These are phyloP conservation scores for Caenorhabditis drosophilae DNA, from an alignment of 2,888 invertebrate genomes.

Conservation along the genomic window DNA sequence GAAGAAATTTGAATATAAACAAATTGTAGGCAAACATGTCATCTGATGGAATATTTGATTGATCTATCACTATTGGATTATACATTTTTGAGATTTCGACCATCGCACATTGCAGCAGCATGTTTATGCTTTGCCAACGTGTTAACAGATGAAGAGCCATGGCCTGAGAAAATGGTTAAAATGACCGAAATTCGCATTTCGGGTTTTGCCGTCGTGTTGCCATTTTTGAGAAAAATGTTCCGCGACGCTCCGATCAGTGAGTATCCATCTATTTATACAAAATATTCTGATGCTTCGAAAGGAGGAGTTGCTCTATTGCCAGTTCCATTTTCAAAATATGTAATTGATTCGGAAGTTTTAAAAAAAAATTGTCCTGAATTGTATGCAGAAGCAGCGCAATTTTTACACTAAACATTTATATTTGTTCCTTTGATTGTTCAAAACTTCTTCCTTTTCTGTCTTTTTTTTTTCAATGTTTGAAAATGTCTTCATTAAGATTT, in stretches of 20 bases:
- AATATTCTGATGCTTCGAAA: conserved; percentile 7
- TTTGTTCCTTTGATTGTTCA: no score
- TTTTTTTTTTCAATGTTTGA: no score
- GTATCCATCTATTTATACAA: conserved; percentile 14
- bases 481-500: no score
- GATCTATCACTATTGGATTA: conserved; percentile 70
- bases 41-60: conserved; percentile 69
- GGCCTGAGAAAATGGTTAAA: conserved; percentile 61
- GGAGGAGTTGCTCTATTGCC: conserved; percentile 10
- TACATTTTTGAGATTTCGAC: conserved; percentile 69
- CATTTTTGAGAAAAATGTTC: conserved; percentile 8
- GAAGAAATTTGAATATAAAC: not conserved
- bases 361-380: not conserved
- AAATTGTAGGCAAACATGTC: conserved; percentile 13
- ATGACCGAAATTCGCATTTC: conserved; percentile 12
- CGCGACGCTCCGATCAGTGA: not conserved
- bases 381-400: no score
- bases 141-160: conserved; percentile 66
- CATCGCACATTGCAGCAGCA: conserved; percentile 71
- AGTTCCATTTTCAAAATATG: conserved; percentile 8
- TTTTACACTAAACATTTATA: no score
- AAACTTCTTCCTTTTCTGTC: no score
- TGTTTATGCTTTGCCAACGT: conserved; percentile 70
- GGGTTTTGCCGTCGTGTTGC: conserved; percentile 7
- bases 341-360: not conserved